Evolutionary conservation across 2,888 invertebrate species (phyloP), one percentile per base, ranked within the genome.

Genomic region (Phania funesta): DNA sequence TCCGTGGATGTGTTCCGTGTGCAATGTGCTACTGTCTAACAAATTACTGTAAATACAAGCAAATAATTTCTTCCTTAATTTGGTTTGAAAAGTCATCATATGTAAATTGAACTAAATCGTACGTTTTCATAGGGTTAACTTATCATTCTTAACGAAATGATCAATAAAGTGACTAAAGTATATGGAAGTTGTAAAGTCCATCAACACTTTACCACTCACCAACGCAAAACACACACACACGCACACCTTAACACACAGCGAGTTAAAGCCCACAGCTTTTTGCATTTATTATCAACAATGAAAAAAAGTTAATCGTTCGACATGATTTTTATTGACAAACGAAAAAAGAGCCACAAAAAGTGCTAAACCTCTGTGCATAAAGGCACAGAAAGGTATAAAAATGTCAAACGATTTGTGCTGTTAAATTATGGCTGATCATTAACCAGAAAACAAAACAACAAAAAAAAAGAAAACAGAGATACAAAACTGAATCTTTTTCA

Each of bases 371-470:
- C 70, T 64, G 64, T 52, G 74, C 46, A 22, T n/a, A 26, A 52
- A 50, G 65, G 54, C 62, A 71, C 76, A 60, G n/a, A n/a, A 79
- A 78, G 83, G 86, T 87, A 88, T 87, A 87, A 89, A 89, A 88
- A 88, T 89, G 89, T 89, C 89, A 89, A 89, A 87, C 86, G 89
- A 85, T 87, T 87, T 85, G 84, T 85, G 85, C 83, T 84, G 84
- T 83, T 87, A 88, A 88, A 86, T 87, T 89, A 89, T 89, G 89
- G 86, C 84, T 84, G 87, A 87, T 89, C 89, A 89, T 89, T 89
- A 89, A 88, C 79, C 48, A 54, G 62, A 50, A 50, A 75, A 26
- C 29, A 54, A 22, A 46, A 64, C 0, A 38, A 9, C 9, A 60
- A 46, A 46, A 32, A 56, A 65, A 54, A 7, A 22, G 2, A 50